Conservation (phyloP, 2,888 invertebrate genomes). For the Torymus texanus region DNA sequence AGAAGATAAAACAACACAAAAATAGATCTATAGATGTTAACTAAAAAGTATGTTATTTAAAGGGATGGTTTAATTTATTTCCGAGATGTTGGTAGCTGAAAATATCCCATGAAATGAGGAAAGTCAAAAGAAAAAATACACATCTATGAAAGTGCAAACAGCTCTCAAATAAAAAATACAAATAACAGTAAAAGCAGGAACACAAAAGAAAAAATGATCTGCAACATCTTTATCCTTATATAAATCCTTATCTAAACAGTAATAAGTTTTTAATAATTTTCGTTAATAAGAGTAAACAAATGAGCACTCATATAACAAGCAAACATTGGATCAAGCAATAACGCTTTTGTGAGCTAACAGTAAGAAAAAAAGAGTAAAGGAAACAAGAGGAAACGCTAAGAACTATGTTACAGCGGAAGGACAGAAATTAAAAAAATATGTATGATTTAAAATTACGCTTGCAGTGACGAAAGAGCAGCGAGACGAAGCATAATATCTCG, state of each 20-base stretch:
- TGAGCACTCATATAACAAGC: too few species aligned
- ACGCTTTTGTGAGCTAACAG: too few species aligned
- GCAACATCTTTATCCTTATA: too few species aligned
- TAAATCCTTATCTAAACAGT: too few species aligned
- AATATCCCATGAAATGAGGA: neutral
- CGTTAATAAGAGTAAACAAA: too few species aligned
- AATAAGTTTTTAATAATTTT: too few species aligned
- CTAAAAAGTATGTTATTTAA: too few species aligned
- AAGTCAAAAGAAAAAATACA: constrained; percentile 12
- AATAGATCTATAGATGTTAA: too few species aligned
- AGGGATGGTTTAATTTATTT: too few species aligned
- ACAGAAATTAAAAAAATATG: neutral
- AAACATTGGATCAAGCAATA: too few species aligned
- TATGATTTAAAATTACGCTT: constrained; percentile 24
- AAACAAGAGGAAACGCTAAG: neutral
- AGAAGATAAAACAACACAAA: too few species aligned
- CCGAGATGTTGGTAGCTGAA: too few species aligned
- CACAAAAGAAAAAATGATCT: neutral
- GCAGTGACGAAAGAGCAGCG: neutral
- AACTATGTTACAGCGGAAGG: neutral
- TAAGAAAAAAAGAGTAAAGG: neutral
- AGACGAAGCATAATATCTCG: neutral
- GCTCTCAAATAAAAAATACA: neutral
- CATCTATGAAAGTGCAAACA: neutral
- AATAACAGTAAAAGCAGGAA: constrained; percentile 13